These are phyloP conservation scores for Polydrusus tereticollis DNA, from an alignment of 2,888 invertebrate genomes.

Conservation along the genomic window DNA sequence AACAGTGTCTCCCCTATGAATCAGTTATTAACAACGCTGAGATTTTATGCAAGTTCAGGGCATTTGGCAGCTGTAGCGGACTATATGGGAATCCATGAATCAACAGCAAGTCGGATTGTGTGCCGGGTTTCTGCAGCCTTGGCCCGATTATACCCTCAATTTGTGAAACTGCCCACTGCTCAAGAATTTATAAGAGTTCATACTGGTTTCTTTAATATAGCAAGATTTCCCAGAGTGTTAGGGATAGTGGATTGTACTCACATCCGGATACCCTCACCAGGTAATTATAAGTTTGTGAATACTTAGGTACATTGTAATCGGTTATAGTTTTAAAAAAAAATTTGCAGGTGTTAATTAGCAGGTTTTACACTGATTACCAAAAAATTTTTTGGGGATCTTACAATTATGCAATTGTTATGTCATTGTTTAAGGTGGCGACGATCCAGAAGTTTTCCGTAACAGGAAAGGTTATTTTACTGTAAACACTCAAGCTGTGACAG, in stretches of 20 bases:
- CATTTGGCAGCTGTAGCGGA: constrained; percentile 30
- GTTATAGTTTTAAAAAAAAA: no score
- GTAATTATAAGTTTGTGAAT: neutral
- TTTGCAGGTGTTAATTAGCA: no score
- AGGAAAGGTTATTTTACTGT: constrained; percentile 56
- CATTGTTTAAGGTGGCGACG: constrained; percentile 47
- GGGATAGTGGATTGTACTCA: constrained; percentile 6
- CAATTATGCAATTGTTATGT: neutral
- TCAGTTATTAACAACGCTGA: constrained; percentile 34
- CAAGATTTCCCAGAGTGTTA: constrained; percentile 28
- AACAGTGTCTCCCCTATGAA: constrained; percentile 32
- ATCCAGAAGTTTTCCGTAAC: constrained; percentile 55
- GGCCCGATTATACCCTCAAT: constrained; percentile 12
- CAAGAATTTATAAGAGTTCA: constrained; percentile 6
- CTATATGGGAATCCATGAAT: constrained; percentile 25
- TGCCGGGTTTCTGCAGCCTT: neutral
- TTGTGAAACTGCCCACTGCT: constrained; percentile 21
- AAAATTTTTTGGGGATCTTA: no score
- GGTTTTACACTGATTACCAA: no score
- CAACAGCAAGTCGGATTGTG: neutral
- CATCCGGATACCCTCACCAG: neutral
- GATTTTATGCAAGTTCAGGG: constrained; percentile 35
- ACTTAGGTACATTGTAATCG: no score
- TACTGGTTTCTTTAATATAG: neutral
- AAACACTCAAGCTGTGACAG: constrained; percentile 55